A percentile compares a stretch with the other conserved stretches of the same genome.
phyloP scores from a whole-genome alignment of 2,888 invertebrate species.

The Acanthosepion pharaonis region DNA sequence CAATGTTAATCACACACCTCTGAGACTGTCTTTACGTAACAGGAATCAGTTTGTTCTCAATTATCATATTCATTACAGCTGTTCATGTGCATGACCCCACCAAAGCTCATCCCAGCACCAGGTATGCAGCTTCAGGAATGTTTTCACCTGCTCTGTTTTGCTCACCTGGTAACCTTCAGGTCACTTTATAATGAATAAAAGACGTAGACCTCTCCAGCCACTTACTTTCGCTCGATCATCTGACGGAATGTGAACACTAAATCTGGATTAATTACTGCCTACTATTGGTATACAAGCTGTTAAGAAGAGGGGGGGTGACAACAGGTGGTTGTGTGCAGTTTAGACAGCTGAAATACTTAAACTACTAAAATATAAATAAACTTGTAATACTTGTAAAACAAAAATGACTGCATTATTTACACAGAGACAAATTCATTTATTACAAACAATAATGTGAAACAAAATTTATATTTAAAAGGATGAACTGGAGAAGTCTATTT shows the following conservation, averaged over 20 bases:
- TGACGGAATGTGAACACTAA: constrained; percentile 34
- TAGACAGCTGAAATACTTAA: background rate
- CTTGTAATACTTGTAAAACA: too few species aligned
- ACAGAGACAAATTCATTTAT: too few species aligned
- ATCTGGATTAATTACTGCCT: constrained; percentile 47
- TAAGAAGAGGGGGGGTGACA: background rate
- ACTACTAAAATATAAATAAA: background rate
- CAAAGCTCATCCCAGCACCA: background rate
- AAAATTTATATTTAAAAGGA: too few species aligned
- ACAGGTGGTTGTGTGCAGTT: background rate
- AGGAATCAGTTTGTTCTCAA: background rate
- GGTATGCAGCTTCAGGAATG: background rate
- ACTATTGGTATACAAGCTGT: background rate
- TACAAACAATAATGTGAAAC: too few species aligned
- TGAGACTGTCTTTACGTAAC: background rate
- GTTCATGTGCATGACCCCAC: background rate
- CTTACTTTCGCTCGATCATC: background rate
- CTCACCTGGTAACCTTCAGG: background rate
- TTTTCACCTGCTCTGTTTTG: background rate
- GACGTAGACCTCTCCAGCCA: background rate
- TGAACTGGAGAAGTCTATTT: too few species aligned
- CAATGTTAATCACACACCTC: constrained; percentile 1
- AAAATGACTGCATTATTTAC: too few species aligned
- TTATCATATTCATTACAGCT: background rate
- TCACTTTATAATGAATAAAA: background rate